Evolutionary conservation across 2,797 vertebrate genomes (phyloP), one percentile per base, ranked within the genome.

Genomic region (Pseudopleuronectes americanus): DNA sequence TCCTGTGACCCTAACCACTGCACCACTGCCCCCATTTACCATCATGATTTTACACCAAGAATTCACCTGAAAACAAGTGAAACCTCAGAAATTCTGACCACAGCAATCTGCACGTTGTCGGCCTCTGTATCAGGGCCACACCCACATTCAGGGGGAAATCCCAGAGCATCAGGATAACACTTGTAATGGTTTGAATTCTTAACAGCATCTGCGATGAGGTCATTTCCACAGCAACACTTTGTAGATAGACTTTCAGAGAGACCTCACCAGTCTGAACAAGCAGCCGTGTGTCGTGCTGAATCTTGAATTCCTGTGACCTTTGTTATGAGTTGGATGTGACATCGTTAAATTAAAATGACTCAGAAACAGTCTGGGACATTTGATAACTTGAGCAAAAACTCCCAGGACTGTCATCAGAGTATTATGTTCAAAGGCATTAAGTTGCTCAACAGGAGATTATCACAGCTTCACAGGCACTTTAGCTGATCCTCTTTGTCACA

Each of bases 41-140:
- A 38, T 13, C 8, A 31, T 31, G 28, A 31, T 71, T 65, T 77
- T 49, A 57, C 57, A 53, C 33, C 41, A 16, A 23, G 23, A 28
- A 14, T 19, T 4, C 26, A 52, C 28, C 28, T 31, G 28, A 31
- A 31, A n/a, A 52, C 52, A 41, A 8, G 36, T 60, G 55, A 70
- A 52, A 58, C 17, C 26, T 19, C 48, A 19, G 36, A 65, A 31
- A 10, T 14, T 38, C 8, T 70, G 28, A 31, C 24, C 21, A 63
- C 55, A 22, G 23, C 23, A 23, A 31, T 52, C 55, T 23, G 3
- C 16, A 19, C 4, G 4, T 36, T 38, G 4, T 38, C 36, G 13
- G 16, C 57, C 12, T 55, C 53, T 53, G n/a, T 38, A 14, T 57
- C 0, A 1, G 12, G 52, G 52, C 10, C 23, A 58, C 64, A 26